A percentile compares a stretch with the other conserved stretches of the same genome.
phyloP scores from a whole-genome alignment of 2,797 vertebrate species.

The Cetoscarus ocellatus region DNA sequence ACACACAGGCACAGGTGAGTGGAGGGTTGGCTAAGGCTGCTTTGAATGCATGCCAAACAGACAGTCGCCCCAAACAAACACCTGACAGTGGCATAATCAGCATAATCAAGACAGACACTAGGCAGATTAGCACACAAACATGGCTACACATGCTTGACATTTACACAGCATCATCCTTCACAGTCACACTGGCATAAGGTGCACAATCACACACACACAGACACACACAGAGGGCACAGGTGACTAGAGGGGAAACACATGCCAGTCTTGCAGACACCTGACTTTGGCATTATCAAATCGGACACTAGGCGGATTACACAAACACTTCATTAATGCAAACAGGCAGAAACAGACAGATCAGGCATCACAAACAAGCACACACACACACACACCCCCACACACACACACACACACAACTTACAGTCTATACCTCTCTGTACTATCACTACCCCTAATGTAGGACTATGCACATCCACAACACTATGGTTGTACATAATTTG shows the following conservation, averaged over 20 bases:
- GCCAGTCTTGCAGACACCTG: slow-evolving; percentile 65
- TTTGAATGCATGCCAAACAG: slow-evolving; percentile 73
- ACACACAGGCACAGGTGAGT: slow-evolving; percentile 68
- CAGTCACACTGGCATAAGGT: slow-evolving; percentile 36
- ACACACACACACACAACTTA: neutral
- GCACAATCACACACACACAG: slow-evolving; percentile 36
- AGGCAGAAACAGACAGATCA: slow-evolving; percentile 63
- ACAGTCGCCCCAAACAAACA: slow-evolving; percentile 76
- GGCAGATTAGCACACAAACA: slow-evolving; percentile 80
- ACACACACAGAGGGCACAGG: slow-evolving; percentile 57
- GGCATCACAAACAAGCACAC: slow-evolving; percentile 31
- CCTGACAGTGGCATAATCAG: slow-evolving; percentile 75
- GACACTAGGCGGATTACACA: slow-evolving; percentile 73
- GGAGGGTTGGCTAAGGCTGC: slow-evolving; percentile 63
- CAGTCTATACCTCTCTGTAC: slow-evolving; percentile 10
- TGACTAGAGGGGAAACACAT: slow-evolving; percentile 58
- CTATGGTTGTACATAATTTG: slow-evolving; percentile 86
- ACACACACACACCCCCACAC: neutral
- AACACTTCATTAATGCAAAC: slow-evolving; percentile 73
- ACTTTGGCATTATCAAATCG: slow-evolving; percentile 66
- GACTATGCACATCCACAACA: slow-evolving; percentile 75
- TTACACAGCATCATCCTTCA: slow-evolving; percentile 57
- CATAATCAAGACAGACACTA: slow-evolving; percentile 80
- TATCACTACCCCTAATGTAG: slow-evolving; percentile 13
- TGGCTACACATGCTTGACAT: slow-evolving; percentile 72